Percentiles rank a stretch among this genome's conserved stretches.
These are phyloP conservation scores for Melanotaenia parkinsoni DNA, from an alignment of 2,797 vertebrate genomes.

Conservation along the genomic window DNA sequence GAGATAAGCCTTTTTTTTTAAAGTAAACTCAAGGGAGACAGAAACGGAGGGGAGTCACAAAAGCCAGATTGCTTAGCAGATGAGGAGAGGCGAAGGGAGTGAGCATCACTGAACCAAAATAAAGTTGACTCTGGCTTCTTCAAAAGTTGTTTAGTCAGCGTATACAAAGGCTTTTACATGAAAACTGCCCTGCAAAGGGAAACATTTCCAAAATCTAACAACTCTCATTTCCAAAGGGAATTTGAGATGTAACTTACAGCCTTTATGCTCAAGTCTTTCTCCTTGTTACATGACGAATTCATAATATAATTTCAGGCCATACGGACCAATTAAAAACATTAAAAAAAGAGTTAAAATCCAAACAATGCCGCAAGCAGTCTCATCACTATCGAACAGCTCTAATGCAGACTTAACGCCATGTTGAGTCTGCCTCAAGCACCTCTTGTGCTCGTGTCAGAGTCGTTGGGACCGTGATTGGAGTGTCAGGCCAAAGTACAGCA, in stretches of 20 bases:
- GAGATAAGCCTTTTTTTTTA: constrained; percentile 38
- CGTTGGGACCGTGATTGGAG: constrained; percentile 58
- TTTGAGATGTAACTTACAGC: background rate
- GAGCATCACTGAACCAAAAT: constrained; percentile 29
- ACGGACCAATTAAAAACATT: background rate
- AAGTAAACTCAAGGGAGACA: constrained; percentile 45
- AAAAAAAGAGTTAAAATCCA: background rate
- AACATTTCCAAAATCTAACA: constrained; percentile 20
- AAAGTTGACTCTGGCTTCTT: constrained; percentile 36
- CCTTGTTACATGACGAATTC: background rate
- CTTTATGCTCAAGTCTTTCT: background rate
- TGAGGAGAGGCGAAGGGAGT: constrained; percentile 47
- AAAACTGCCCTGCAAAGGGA: constrained; percentile 11
- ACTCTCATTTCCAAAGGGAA: constrained; percentile 8
- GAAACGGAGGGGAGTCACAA: constrained; percentile 7
- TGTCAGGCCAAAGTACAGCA: constrained; percentile 44
- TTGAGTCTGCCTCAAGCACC: constrained; percentile 58
- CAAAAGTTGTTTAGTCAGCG: constrained; percentile 41
- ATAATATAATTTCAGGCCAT: background rate
- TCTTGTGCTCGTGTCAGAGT: constrained; percentile 55
- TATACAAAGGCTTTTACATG: constrained; percentile 15
- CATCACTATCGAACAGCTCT: constrained; percentile 52
- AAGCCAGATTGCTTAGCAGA: constrained; percentile 39
- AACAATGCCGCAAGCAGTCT: constrained; percentile 1
- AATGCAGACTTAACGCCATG: constrained; percentile 51